Evolutionary conservation across 2,888 invertebrate species (phyloP).

Genomic region (Cryptocephalus primarius): DNA sequence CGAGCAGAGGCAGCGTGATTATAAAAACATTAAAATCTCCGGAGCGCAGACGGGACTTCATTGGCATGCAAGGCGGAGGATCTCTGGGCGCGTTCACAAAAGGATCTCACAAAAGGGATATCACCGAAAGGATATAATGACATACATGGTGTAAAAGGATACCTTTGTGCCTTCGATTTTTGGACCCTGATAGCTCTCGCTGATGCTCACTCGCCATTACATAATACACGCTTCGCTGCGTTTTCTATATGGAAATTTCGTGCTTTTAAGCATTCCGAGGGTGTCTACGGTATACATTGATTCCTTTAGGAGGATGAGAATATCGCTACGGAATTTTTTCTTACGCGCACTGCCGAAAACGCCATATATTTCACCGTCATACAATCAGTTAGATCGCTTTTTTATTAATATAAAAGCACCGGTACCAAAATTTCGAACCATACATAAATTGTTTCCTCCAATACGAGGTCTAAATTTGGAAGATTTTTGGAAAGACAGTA

Average conservation of each 20-base stretch:
- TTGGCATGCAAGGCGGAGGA: slow-evolving; percentile 36
- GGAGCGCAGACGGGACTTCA: slow-evolving; percentile 28
- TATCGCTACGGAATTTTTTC: too few relatives aligned
- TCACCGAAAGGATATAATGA: slow-evolving; percentile 30
- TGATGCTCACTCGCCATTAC: not conserved
- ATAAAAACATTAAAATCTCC: slow-evolving; percentile 39
- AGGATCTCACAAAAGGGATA: slow-evolving; percentile 34
- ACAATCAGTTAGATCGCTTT: too few relatives aligned
- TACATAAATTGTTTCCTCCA: too few relatives aligned
- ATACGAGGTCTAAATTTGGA: too few relatives aligned
- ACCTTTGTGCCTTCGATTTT: slow-evolving; percentile 32
- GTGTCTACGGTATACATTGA: too few relatives aligned
- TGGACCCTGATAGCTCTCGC: slow-evolving; percentile 14
- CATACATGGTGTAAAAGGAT: slow-evolving; percentile 30
- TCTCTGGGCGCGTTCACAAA: slow-evolving; percentile 32
- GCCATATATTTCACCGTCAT: too few relatives aligned
- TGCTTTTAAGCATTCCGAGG: too few relatives aligned
- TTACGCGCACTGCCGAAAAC: too few relatives aligned
- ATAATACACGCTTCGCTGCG: not conserved
- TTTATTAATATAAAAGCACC: too few relatives aligned
- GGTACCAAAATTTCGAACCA: too few relatives aligned
- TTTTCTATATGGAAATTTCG: not conserved
- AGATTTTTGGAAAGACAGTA: too few relatives aligned
- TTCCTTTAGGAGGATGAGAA: too few relatives aligned
- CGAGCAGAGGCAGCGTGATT: slow-evolving; percentile 25